Evolutionary conservation across 2,797 vertebrate genomes (phyloP).

Genomic region (Epinephelus coioides): DNA sequence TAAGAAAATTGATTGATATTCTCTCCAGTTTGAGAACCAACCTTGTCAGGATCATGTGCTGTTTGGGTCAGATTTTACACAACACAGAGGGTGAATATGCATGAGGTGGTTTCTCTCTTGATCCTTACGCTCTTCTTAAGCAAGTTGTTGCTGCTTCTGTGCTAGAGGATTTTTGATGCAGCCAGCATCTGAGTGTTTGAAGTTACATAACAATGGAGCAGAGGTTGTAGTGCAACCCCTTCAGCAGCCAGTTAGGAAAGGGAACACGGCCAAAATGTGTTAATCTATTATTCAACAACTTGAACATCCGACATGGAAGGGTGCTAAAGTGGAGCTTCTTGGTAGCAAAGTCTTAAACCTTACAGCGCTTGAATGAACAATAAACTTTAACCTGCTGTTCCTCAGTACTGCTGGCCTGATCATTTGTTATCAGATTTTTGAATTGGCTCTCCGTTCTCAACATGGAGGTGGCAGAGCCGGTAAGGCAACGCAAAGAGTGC

Average conservation of each 20-base stretch:
- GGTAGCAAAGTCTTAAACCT: conserved; percentile 14
- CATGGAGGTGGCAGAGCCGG: too few relatives aligned
- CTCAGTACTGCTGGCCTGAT: conserved; percentile 9
- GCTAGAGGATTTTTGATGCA: neutral
- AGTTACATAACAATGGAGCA: neutral
- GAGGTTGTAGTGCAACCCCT: neutral
- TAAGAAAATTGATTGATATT: neutral
- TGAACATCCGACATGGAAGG: conserved; percentile 16
- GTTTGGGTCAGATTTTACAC: neutral
- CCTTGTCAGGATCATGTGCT: neutral
- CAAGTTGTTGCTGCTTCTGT: neutral
- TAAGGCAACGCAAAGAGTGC: too few relatives aligned
- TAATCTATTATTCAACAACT: conserved; percentile 23
- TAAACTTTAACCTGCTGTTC: conserved; percentile 19
- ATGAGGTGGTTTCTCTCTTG: neutral
- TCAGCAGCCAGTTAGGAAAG: conserved; percentile 13
- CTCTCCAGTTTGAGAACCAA: neutral
- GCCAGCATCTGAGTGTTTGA: too few relatives aligned
- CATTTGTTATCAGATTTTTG: conserved; percentile 26
- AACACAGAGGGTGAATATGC: neutral
- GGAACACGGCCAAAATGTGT: neutral
- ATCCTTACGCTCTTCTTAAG: neutral
- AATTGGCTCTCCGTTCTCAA: too few relatives aligned
- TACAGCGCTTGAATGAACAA: conserved; percentile 8
- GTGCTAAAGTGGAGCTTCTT: conserved; percentile 3